Evolutionary conservation across 1,140 invertebrate species (phyloP).

Genomic region (Cepaea nemoralis): DNA sequence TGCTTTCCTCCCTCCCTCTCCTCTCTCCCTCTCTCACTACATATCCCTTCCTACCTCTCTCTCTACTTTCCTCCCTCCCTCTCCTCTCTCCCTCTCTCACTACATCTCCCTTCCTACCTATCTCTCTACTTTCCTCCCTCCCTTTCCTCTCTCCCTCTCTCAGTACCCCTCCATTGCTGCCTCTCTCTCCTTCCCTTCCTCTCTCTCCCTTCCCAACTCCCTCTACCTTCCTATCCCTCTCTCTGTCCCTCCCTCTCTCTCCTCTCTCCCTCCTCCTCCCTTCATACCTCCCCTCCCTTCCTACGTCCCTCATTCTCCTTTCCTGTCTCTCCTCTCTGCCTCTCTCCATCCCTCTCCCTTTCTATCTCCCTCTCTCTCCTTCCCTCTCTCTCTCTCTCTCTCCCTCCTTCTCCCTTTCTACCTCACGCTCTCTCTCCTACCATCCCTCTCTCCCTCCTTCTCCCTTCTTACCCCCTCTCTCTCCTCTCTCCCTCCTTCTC

Average conservation of each 20-base stretch:
- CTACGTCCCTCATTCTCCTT: neutral
- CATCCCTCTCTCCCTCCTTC: neutral
- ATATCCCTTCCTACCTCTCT: neutral
- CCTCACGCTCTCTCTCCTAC: neutral
- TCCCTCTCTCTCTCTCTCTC: neutral
- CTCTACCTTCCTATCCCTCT: too few relatives aligned
- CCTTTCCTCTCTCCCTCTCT: neutral
- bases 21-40: neutral
- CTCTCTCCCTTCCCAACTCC: neutral
- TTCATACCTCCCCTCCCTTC: neutral
- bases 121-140: neutral
- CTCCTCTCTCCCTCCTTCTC: slow-evolving; percentile 5
- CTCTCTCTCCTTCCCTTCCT: too few relatives aligned
- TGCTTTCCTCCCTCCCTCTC: neutral
- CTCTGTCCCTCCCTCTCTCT: too few relatives aligned
- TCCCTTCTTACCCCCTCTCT: neutral
- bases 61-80: neutral
- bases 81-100: neutral
- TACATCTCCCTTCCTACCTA: neutral
- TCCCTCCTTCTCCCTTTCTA: neutral
- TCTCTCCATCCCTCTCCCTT: neutral
- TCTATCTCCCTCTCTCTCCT: neutral
- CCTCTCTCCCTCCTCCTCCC: neutral
- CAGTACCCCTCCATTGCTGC: neutral
- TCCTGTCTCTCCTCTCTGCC: neutral